Evolutionary conservation across 2,888 invertebrate species (phyloP).

Genomic region (Neoascia interrupta): DNA sequence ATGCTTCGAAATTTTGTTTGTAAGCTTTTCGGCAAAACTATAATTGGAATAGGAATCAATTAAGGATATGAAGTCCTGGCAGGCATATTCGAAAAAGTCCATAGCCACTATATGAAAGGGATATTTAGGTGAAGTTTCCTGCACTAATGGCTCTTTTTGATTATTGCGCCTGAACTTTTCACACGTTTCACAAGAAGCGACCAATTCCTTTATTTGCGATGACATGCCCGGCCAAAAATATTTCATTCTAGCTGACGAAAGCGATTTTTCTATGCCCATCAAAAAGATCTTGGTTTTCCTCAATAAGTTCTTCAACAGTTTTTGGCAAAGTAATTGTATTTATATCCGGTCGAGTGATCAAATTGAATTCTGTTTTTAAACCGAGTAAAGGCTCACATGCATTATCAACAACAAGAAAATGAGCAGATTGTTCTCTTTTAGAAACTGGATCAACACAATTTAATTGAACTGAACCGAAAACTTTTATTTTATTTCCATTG

Average conservation of each 20-base stretch:
- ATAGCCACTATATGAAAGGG: constrained; percentile 32
- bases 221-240: constrained; percentile 30
- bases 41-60: constrained; percentile 37
- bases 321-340: constrained; percentile 28
- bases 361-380: constrained; percentile 24
- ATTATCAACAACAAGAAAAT: constrained; percentile 31
- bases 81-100: constrained; percentile 45
- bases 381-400: constrained; percentile 27
- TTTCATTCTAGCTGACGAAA: not conserved
- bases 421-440: constrained; percentile 19
- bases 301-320: constrained; percentile 20
- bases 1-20: constrained; percentile 9
- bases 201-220: constrained; percentile 11
- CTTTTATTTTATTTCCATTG: constrained; percentile 56
- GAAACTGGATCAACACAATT: constrained; percentile 23
- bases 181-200: not conserved
- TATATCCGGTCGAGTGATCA: constrained; percentile 33
- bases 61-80: constrained; percentile 17
- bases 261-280: constrained; percentile 14
- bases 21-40: not conserved
- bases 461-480: constrained; percentile 34
- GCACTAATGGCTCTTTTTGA: constrained; percentile 19
- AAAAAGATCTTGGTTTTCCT: constrained; percentile 44
- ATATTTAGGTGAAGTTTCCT: constrained; percentile 32
- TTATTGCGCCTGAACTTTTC: constrained; percentile 29